Conservation (phyloP, 1,140 invertebrate genomes). For the Pogonognathellus flavescens region DNA sequence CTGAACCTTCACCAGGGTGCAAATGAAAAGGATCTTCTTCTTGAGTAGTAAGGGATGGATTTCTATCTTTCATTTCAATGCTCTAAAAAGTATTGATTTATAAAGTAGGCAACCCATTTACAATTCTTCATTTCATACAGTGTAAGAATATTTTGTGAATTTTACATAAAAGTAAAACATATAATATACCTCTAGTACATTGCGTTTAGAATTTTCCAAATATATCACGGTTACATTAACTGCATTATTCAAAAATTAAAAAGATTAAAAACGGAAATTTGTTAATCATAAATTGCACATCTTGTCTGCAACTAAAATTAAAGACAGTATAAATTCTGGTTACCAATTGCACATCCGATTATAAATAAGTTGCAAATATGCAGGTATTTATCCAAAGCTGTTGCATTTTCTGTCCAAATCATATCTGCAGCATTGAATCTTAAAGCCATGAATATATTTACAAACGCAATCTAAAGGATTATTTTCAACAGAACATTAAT, state of each 20-base stretch:
- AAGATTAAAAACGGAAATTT: background rate
- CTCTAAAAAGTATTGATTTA: background rate
- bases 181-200: background rate
- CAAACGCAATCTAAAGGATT: constrained; percentile 35
- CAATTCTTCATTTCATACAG: too few relatives aligned
- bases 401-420: constrained; percentile 20
- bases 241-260: background rate
- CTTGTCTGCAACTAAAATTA: background rate
- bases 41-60: background rate
- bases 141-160: too few relatives aligned
- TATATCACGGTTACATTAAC: background rate
- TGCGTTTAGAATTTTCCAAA: background rate
- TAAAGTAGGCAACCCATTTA: background rate
- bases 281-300: background rate
- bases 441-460: constrained; percentile 54
- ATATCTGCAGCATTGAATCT: constrained; percentile 24
- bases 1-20: background rate
- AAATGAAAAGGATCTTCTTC: background rate
- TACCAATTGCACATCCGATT: constrained; percentile 23
- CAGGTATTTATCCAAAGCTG: constrained; percentile 40
- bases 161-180: background rate
- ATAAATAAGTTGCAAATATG: constrained; percentile 27
- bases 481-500: background rate
- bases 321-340: background rate
- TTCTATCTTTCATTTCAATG: background rate